phyloP scores from a whole-genome alignment of 2,888 invertebrate species.

The Temnothorax unifasciatus region DNA sequence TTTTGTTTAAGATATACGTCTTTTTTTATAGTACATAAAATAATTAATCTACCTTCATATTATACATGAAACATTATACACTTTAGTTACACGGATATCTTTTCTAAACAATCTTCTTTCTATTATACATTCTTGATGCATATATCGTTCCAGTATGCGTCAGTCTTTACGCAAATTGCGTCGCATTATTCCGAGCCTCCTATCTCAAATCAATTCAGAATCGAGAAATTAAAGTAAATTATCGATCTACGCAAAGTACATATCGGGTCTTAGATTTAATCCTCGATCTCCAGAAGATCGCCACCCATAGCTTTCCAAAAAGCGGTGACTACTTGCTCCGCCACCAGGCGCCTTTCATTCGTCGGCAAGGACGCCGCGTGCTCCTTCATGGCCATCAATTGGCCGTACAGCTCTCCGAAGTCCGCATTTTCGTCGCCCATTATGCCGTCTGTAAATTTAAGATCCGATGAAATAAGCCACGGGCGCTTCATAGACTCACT shows the following conservation, averaged over 20 bases:
- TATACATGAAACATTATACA: conserved; percentile 1
- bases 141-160: not conserved
- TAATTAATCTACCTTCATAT: not conserved
- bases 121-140: not conserved
- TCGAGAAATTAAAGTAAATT: not conserved
- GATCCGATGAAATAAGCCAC: not conserved
- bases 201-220: conserved; percentile 19
- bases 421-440: conserved; percentile 86
- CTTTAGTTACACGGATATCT: not conserved
- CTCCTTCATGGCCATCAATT: conserved; percentile 90
- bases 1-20: not conserved
- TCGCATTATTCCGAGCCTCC: not conserved
- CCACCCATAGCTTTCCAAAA: conserved; percentile 93
- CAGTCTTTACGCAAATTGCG: not conserved
- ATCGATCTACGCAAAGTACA: not conserved
- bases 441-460: conserved; percentile 79
- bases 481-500: not conserved
- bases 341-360: conserved; percentile 90
- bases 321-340: conserved; percentile 91
- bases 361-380: conserved; percentile 89
- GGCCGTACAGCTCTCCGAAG: conserved; percentile 90
- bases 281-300: conserved; percentile 90
- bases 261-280: conserved; percentile 74
- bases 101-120: not conserved
- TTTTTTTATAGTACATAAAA: not conserved